Evolutionary conservation across 2,113 vertebrate genomes (phyloP).

Genomic region (Oryzias curvinotus): DNA sequence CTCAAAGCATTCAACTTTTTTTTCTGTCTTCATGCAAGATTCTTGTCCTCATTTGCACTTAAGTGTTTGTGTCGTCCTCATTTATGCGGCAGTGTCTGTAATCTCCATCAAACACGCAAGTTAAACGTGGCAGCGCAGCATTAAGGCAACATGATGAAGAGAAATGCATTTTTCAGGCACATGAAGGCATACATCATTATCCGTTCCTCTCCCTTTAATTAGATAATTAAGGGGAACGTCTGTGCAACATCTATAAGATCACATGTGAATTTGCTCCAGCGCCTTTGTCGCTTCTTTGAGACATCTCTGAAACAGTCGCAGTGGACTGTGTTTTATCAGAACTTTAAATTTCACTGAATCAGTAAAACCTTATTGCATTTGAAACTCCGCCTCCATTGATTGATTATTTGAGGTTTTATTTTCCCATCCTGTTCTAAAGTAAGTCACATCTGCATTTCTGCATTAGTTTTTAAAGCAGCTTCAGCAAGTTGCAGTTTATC

Average conservation of each 20-base stretch:
- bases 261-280: slow-evolving; percentile 33
- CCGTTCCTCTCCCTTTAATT: slow-evolving; percentile 50
- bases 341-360: slow-evolving; percentile 18
- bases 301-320: slow-evolving; percentile 30
- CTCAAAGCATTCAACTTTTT: slow-evolving; percentile 31
- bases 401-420: background rate
- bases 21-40: slow-evolving; percentile 35
- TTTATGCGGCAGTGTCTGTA: slow-evolving; percentile 62
- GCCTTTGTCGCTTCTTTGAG: slow-evolving; percentile 17
- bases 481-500: slow-evolving; percentile 31
- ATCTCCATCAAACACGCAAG: slow-evolving; percentile 51
- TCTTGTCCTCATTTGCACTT: slow-evolving; percentile 60
- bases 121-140: slow-evolving; percentile 51
- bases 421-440: background rate
- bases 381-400: background rate
- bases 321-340: slow-evolving; percentile 28
- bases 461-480: slow-evolving; percentile 1
- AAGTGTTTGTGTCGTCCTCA: slow-evolving; percentile 33
- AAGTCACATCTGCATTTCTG: background rate
- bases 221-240: slow-evolving; percentile 67
- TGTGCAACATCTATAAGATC: slow-evolving; percentile 60
- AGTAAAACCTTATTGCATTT: background rate
- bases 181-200: slow-evolving; percentile 53
- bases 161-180: slow-evolving; percentile 45
- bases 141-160: slow-evolving; percentile 38